Percentiles rank a stretch among this genome's conserved stretches.
These are phyloP conservation scores for Eptatretus burgeri DNA, from an alignment of 2,113 vertebrate genomes.

Conservation along the genomic window DNA sequence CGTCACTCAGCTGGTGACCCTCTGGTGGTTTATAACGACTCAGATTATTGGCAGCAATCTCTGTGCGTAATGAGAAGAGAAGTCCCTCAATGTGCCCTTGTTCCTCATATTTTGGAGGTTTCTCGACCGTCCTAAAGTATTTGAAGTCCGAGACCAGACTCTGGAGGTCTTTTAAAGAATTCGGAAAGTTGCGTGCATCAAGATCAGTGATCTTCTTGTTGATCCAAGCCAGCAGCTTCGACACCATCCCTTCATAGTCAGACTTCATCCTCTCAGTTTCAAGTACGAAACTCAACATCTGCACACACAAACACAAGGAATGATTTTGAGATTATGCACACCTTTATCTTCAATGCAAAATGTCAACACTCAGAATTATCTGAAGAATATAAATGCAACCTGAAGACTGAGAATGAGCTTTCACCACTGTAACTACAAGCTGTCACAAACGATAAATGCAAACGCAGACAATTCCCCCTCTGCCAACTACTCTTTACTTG, in stretches of 20 bases:
- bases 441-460: too few species aligned
- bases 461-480: too few species aligned
- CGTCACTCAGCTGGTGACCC: constrained; percentile 23
- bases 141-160: constrained; percentile 34
- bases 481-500: too few species aligned
- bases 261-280: constrained; percentile 30
- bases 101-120: constrained; percentile 49
- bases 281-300: constrained; percentile 38
- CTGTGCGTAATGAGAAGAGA: constrained; percentile 38
- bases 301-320: constrained; percentile 6
- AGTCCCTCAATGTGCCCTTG: constrained; percentile 38
- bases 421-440: too few species aligned
- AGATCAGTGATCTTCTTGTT: constrained; percentile 29
- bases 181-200: constrained; percentile 32
- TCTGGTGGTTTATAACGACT: constrained; percentile 28
- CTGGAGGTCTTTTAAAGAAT: constrained; percentile 34
- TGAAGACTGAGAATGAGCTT: too few species aligned
- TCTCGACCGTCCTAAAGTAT: constrained; percentile 40
- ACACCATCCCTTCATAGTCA: constrained; percentile 30
- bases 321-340: not conserved
- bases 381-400: too few species aligned
- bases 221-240: constrained; percentile 42
- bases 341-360: too few species aligned
- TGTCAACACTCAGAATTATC: too few species aligned
- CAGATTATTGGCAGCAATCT: constrained; percentile 34